phyloP scores from a whole-genome alignment of 2,113 vertebrate species.

The Hydropotes inermis region DNA sequence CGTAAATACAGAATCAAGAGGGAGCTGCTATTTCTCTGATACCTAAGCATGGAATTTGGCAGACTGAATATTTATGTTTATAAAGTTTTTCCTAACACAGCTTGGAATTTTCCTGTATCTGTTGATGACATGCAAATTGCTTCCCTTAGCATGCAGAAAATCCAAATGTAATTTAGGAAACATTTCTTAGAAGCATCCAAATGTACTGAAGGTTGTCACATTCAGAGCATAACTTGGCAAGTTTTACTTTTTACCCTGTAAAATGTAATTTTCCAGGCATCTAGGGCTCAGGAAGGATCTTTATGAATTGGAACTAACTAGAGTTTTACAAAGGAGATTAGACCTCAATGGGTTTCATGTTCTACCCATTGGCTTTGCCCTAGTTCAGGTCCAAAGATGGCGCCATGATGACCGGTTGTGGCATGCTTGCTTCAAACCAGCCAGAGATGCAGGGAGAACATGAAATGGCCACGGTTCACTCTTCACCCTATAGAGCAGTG shows the following conservation, averaged over 20 bases:
- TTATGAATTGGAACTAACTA: background rate
- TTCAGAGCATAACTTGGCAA: constrained; percentile 26
- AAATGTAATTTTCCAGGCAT: constrained; percentile 3
- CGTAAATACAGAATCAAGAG: background rate
- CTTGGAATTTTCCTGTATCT: constrained; percentile 35
- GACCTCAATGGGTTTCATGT: background rate
- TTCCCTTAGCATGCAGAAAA: constrained; percentile 41
- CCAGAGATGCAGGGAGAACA: background rate
- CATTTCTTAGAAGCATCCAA: constrained; percentile 36
- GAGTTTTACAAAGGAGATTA: background rate
- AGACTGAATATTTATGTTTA: constrained; percentile 28
- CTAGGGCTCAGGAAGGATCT: background rate
- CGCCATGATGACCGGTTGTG: rapidly evolving
- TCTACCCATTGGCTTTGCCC: background rate
- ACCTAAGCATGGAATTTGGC: background rate
- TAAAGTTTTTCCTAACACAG: constrained; percentile 31
- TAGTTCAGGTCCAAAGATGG: background rate
- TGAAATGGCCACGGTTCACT: background rate
- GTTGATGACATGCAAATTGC: constrained; percentile 42
- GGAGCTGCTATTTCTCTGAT: background rate
- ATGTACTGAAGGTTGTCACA: constrained; percentile 23
- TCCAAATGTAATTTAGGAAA: constrained; percentile 55
- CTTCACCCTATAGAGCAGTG: no score
- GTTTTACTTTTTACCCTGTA: background rate
- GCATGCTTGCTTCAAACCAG: background rate